These are phyloP conservation scores for Sparidentex hasta DNA, from an alignment of 2,797 vertebrate genomes.

Conservation along the genomic window DNA sequence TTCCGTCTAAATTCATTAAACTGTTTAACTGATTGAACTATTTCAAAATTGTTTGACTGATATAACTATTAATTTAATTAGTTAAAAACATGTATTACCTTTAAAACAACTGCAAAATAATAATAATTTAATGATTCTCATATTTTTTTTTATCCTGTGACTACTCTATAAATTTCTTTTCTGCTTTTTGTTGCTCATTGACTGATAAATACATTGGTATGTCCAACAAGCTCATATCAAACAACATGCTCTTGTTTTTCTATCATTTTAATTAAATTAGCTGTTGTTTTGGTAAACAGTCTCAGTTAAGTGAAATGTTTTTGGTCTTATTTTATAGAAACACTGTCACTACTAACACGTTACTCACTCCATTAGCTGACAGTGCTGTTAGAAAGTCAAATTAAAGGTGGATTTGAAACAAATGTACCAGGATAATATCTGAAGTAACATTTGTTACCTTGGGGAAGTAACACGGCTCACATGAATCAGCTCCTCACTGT, in stretches of 20 bases:
- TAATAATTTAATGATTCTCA: too few species aligned
- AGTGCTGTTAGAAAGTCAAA: not conserved
- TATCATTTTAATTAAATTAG: not conserved
- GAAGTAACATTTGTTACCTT: not conserved
- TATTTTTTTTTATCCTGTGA: not conserved
- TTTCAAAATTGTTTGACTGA: too few species aligned
- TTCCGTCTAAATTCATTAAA: too few species aligned
- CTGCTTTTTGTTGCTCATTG: not conserved
- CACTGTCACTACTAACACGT: not conserved
- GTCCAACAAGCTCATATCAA: not conserved
- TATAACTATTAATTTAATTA: too few species aligned
- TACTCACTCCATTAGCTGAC: not conserved
- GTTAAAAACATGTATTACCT: too few species aligned
- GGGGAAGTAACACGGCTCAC: not conserved
- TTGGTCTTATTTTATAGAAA: not conserved
- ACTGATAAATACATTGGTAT: not conserved
- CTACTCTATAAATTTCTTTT: not conserved
- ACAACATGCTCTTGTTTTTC: not conserved
- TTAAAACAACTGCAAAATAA: too few species aligned
- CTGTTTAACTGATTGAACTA: too few species aligned
- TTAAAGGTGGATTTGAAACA: not conserved
- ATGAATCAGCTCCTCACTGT: slow-evolving; percentile 13
- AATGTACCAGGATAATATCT: not conserved
- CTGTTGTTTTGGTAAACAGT: not conserved
- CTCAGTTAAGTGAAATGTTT: not conserved